Evolutionary conservation across 2,888 invertebrate species (phyloP).

Genomic region (Maniola hyperantus): DNA sequence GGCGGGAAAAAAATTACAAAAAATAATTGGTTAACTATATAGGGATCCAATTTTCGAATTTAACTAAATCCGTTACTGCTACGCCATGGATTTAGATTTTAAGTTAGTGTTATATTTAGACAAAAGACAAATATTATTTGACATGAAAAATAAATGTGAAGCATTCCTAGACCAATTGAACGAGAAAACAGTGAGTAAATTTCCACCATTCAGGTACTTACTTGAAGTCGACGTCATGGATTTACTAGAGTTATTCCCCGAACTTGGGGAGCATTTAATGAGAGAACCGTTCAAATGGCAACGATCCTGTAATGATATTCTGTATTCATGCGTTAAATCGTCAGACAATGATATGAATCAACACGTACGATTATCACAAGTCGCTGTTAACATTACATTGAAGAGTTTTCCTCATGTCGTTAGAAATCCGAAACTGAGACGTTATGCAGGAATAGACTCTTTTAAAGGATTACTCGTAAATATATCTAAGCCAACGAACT

Average conservation of each 20-base stretch:
- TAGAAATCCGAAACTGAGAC: constrained; percentile 44
- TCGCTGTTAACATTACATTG: constrained; percentile 57
- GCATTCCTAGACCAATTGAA: constrained; percentile 54
- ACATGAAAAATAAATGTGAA: constrained; percentile 59
- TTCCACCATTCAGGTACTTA: constrained; percentile 62
- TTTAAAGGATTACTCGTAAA: constrained; percentile 60
- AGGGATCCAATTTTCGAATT: not conserved
- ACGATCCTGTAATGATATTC: constrained; percentile 57
- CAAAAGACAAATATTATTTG: constrained; percentile 53
- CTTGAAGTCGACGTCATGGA: constrained; percentile 68
- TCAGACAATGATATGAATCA: constrained; percentile 46
- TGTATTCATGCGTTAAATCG: constrained; percentile 61
- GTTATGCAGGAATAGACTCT: constrained; percentile 54
- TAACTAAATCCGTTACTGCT: constrained; percentile 4
- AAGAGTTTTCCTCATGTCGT: constrained; percentile 54
- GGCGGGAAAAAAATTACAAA: constrained; percentile 5
- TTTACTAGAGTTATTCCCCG: constrained; percentile 56
- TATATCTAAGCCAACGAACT: constrained; percentile 59
- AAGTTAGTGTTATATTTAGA: constrained; percentile 69
- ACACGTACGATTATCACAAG: constrained; percentile 55
- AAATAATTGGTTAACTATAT: no score
- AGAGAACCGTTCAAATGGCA: constrained; percentile 64
- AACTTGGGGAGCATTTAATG: constrained; percentile 56
- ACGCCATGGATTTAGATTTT: constrained; percentile 58
- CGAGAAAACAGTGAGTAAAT: constrained; percentile 56